Evolutionary conservation across 2,888 invertebrate genomes (phyloP).

Genomic region (Mesoligia furuncula): DNA sequence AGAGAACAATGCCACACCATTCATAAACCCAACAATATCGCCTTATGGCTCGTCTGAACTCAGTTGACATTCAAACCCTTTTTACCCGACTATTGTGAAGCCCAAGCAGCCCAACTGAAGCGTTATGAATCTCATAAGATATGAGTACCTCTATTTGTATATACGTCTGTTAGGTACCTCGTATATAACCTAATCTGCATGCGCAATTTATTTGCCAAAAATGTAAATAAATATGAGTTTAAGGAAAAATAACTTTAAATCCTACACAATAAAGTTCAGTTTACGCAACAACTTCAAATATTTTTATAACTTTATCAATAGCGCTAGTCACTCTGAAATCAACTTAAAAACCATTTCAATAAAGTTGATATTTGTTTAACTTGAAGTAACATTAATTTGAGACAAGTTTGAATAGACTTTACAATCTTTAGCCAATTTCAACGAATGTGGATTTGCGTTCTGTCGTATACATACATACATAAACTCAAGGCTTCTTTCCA

Average conservation of each 20-base stretch:
- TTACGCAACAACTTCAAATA: too few species aligned
- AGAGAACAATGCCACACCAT: slow-evolving; percentile 27
- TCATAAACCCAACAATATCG: slow-evolving; percentile 40
- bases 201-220: too few species aligned
- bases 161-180: slow-evolving; percentile 4
- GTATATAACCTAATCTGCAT: neutral
- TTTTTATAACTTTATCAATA: too few species aligned
- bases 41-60: slow-evolving; percentile 62
- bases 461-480: neutral
- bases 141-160: neutral
- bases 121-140: slow-evolving; percentile 20
- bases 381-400: too few species aligned
- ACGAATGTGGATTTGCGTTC: neutral
- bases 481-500: too few species aligned
- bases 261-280: too few species aligned
- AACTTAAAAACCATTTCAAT: too few species aligned
- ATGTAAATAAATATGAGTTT: too few species aligned
- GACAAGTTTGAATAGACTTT: neutral
- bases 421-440: neutral
- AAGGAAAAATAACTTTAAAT: too few species aligned
- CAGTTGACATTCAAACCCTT: slow-evolving; percentile 55
- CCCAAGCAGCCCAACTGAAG: slow-evolving; percentile 7
- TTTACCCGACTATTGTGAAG: slow-evolving; percentile 21
- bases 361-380: too few species aligned
- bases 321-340: too few species aligned